Evolutionary conservation across 2,797 vertebrate genomes (phyloP).

Genomic region (Labeo calbasu): DNA sequence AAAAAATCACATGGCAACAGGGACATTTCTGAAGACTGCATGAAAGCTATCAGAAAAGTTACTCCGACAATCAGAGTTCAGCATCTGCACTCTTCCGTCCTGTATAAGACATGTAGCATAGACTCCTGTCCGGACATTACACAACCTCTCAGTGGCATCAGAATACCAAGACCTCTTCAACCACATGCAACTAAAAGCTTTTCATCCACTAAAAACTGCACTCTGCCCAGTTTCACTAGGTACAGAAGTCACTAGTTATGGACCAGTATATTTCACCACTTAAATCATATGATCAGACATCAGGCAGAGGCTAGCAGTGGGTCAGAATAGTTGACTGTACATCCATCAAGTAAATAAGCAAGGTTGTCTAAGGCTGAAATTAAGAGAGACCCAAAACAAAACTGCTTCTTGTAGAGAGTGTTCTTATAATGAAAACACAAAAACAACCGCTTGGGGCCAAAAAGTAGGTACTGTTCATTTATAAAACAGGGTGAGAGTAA

Average conservation of each 20-base stretch:
- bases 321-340: neutral
- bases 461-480: neutral
- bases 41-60: neutral
- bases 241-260: neutral
- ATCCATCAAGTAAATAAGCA: neutral
- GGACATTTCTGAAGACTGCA: neutral
- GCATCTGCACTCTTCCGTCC: neutral
- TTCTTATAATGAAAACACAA: neutral
- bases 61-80: neutral
- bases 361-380: neutral
- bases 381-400: neutral
- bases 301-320: neutral
- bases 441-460: neutral
- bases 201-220: neutral
- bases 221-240: neutral
- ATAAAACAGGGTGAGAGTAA: neutral
- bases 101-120: neutral
- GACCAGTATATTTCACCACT: neutral
- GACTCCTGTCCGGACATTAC: neutral
- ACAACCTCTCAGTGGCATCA: neutral
- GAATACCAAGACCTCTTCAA: neutral
- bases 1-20: neutral
- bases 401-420: neutral
- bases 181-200: neutral
- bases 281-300: neutral